Base-by-base conservation (phyloP, 2,888 invertebrate species). In the Sarcophaga caerulescens region DNA sequence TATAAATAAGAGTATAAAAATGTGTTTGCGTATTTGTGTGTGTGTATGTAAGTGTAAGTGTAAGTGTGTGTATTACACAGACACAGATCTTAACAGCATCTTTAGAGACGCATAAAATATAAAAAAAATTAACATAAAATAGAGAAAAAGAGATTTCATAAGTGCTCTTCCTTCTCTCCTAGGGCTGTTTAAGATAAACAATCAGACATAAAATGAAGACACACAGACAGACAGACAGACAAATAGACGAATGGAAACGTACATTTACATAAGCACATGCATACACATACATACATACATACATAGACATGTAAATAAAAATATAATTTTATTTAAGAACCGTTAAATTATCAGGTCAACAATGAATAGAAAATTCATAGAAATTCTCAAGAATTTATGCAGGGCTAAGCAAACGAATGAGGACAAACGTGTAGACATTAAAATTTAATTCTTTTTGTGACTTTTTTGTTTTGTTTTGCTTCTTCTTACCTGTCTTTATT, bases 271-370 rank as follows among this genome's bases (percentile, higher is more conserved):
- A 19, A 4, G 11, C 59, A 75, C 19, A 68, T 47, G 57, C 57
- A 66, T 45, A n/a, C 59, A 75, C 19, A 68, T 47, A 62, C 57
- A 66, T 45, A 14, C 59, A 66, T n/a, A 74, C 65, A 63, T 59
- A 63, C 62, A 63, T 35, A 6, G 35, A 17, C 52, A 52, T 52
- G 17, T 14, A 52, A 52, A 52, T 12, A 52, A 17, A 12, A 14
- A 52, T 17, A 52, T 59, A 68, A 71, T 74, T 78, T 78, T 47
- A 65, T 74, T 74, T 74, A 78, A 77, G 68, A 78, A 75, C 25
- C 69, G 62, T 70, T 65, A 85, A 81, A 81, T 78, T 78, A 85
- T 78, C 85, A 85, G 78, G 81, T 85, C 85, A 85, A 78, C 85
- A 81, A 85, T 81, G 70, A 78, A 68, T 78, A 85, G 60, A 85